Percentiles rank a stretch among this genome's conserved stretches.
phyloP scores from a whole-genome alignment of 1,140 invertebrate genomes.

The Drosophila arawakana region DNA sequence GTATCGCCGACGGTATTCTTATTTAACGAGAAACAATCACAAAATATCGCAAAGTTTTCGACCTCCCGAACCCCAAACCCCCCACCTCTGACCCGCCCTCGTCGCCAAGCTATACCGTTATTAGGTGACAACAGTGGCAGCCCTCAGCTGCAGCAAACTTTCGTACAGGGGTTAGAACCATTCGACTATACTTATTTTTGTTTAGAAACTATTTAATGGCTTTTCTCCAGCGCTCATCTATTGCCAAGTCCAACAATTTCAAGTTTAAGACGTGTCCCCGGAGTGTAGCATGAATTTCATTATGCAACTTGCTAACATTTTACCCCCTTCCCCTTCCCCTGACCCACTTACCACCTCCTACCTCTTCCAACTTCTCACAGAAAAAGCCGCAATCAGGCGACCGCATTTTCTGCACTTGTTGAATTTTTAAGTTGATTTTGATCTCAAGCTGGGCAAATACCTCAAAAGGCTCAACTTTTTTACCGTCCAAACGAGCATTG shows the following conservation, averaged over 20 bases:
- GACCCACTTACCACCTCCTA: background rate
- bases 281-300: constrained; percentile 58
- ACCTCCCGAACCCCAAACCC: background rate
- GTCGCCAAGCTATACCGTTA: constrained; percentile 15
- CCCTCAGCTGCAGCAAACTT: constrained; percentile 29
- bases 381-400: constrained; percentile 41
- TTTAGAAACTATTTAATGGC: constrained; percentile 62
- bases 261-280: constrained; percentile 44
- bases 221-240: constrained; percentile 36
- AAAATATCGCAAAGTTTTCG: constrained; percentile 55
- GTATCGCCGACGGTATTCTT: constrained; percentile 44
- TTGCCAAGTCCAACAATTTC: constrained; percentile 33
- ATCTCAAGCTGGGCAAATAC: constrained; percentile 5
- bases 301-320: constrained; percentile 35
- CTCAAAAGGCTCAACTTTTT: background rate
- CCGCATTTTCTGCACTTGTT: constrained; percentile 19
- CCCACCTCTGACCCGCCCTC: background rate
- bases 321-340: background rate
- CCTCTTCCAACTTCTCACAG: background rate
- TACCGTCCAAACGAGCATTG: too few relatives aligned
- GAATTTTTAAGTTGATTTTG: constrained; percentile 7
- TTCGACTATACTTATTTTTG: constrained; percentile 45
- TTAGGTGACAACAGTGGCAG: constrained; percentile 52
- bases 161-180: constrained; percentile 9
- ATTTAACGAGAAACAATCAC: constrained; percentile 66